phyloP scores from a whole-genome alignment of 2,888 invertebrate genomes.

The Melieria omissa region DNA sequence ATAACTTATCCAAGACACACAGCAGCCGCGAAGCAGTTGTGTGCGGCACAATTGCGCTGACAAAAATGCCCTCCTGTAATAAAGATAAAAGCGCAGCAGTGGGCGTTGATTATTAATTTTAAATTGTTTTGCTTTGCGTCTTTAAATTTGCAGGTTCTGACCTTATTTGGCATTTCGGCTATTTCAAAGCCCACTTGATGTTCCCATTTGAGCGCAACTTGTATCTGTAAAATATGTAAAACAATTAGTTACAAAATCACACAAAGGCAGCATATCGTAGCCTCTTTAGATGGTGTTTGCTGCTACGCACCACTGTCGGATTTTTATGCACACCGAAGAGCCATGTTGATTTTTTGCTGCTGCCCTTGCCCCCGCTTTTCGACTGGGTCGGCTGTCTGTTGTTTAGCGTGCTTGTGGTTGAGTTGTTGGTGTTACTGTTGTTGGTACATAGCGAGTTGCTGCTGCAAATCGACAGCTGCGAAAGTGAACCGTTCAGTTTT shows the following conservation, averaged over 20 bases:
- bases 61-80: no score
- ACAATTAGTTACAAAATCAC: background rate
- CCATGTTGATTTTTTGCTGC: constrained; percentile 55
- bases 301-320: constrained; percentile 57
- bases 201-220: constrained; percentile 61
- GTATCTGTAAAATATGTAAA: constrained; percentile 51
- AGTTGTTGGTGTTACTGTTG: background rate
- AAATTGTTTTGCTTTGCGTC: no score
- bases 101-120: no score
- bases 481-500: constrained; percentile 11
- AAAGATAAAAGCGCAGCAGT: no score
- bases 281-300: no score
- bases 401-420: constrained; percentile 32
- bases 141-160: no score
- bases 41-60: no score
- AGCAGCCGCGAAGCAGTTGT: no score
- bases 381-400: background rate
- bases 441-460: background rate
- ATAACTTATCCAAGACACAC: no score
- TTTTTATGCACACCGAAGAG: constrained; percentile 65
- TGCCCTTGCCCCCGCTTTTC: constrained; percentile 46
- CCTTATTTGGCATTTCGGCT: constrained; percentile 58
- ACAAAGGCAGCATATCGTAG: no score
- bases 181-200: constrained; percentile 60
- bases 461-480: constrained; percentile 23